These are phyloP conservation scores for Acanthosoma haemorrhoidale DNA, from an alignment of 2,888 invertebrate genomes.

Conservation along the genomic window DNA sequence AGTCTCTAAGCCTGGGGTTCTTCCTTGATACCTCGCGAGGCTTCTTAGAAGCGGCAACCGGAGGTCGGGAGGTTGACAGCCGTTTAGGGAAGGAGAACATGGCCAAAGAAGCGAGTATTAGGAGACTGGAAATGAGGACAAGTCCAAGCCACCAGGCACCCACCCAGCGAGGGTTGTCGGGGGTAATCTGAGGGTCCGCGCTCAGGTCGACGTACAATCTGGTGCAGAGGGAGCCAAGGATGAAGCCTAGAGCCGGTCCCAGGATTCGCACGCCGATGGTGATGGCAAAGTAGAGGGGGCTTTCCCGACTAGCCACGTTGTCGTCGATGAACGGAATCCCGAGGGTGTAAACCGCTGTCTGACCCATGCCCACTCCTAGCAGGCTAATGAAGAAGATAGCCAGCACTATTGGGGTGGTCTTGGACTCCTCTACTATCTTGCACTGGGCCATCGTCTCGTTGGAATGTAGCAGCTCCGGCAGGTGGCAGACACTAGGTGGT, in stretches of 20 bases:
- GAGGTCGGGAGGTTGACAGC: constrained; percentile 48
- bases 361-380: constrained; percentile 83
- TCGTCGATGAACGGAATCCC: constrained; percentile 93
- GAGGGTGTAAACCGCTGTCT: constrained; percentile 85
- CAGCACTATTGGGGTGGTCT: constrained; percentile 73
- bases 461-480: not conserved
- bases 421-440: constrained; percentile 62
- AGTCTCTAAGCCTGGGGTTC: constrained; percentile 56
- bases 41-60: constrained; percentile 21
- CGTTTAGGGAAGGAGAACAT: constrained; percentile 89
- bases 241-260: constrained; percentile 84
- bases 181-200: constrained; percentile 65
- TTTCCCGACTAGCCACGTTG: constrained; percentile 86
- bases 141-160: constrained; percentile 97
- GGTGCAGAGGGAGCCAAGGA: constrained; percentile 83
- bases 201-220: constrained; percentile 78
- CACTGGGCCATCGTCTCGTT: constrained; percentile 46
- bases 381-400: constrained; percentile 84
- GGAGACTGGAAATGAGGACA: constrained; percentile 75
- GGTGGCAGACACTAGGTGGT: constrained; percentile 33
- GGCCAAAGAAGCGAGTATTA: constrained; percentile 74
- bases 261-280: constrained; percentile 87
- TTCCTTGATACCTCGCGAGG: constrained; percentile 41
- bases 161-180: constrained; percentile 82
- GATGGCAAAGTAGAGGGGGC: constrained; percentile 87